Evolutionary conservation across 2,113 vertebrate species (phyloP), one percentile per base, ranked within the genome.

Genomic region (Chaetura pelagica): DNA sequence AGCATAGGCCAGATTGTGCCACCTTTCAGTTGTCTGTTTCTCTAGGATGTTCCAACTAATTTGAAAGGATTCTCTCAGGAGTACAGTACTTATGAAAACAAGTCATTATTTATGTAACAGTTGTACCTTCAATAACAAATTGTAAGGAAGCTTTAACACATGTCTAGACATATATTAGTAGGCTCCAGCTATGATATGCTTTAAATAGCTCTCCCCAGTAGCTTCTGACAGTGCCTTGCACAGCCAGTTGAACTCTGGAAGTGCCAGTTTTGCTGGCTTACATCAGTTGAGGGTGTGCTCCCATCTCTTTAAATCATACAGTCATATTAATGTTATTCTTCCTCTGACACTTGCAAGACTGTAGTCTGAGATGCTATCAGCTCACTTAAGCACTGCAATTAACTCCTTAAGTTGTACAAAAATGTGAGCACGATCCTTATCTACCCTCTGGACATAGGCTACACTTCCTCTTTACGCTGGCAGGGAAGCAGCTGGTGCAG

Each of bases 291-390:
- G 34, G 35, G 62, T 14, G 42, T 52, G 42, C 76, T 85, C 82
- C 84, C 77, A 89, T 57, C 73, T 81, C 83, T 52, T 68, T 72
- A 55, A 83, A 63, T 90, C 72, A 63, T 74, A 26, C 27, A 48
- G n/a, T 22, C 68, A 64, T 76, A 55, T 85, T 77, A 48, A 85
- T 85, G 67, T 46, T 96, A 77, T 95, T 92, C 88, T 94, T 96
- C 84, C 40, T 64, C 69, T 67, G 81, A 87, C 57, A 82, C 74
- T 87, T 95, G 32, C 68, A 91, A 66, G 84, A 61, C 48, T 61
- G 71, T 57, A 85, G 29, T 74, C 52, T 14, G 55, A 93, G 90
- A 94, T 95, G 72, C 51, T 83, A 88, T 93, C 64, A 72, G 73
- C 76, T 90, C 85, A 64, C 38, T 46, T 57, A 81, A 91, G 76